phyloP scores from a whole-genome alignment of 2,113 vertebrate species.

The Grammomys dolichurus region DNA sequence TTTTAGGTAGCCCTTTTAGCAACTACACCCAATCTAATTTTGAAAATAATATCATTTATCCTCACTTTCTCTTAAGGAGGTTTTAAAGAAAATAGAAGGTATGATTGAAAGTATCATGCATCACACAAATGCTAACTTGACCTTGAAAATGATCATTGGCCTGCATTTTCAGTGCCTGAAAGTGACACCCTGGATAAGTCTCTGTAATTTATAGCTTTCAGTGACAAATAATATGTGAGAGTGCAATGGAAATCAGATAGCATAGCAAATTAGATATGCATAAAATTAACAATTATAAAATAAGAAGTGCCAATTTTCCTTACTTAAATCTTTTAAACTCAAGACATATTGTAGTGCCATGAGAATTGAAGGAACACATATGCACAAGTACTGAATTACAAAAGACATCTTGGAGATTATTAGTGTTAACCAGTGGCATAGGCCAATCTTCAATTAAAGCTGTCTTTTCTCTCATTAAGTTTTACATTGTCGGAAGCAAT shows the following conservation, averaged over 20 bases:
- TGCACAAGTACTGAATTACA: not conserved
- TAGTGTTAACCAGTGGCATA: not conserved
- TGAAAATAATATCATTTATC: slow-evolving; percentile 5
- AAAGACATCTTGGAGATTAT: not conserved
- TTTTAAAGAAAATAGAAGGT: not conserved
- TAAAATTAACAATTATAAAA: slow-evolving; percentile 29
- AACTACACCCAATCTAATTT: not conserved
- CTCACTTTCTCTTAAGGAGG: not conserved
- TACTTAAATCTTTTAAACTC: not conserved
- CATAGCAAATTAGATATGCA: not conserved
- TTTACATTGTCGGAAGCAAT: not conserved
- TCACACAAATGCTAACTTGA: not conserved
- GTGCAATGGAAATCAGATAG: slow-evolving; percentile 7
- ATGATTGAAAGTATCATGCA: not conserved
- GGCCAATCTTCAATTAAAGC: not conserved
- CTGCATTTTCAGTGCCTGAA: not conserved
- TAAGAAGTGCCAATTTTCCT: not conserved
- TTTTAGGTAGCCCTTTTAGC: slow-evolving; percentile 8
- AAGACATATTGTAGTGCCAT: not conserved
- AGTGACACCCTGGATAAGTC: not conserved
- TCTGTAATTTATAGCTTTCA: not conserved
- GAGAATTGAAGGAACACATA: not conserved
- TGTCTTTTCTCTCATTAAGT: not conserved
- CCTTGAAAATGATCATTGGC: slow-evolving; percentile 18
- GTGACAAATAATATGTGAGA: not conserved